Percentiles rank a stretch among this genome's conserved stretches.
Conservation (phyloP, 2,888 invertebrate genomes). For the Dasysyrphus albostriatus region DNA sequence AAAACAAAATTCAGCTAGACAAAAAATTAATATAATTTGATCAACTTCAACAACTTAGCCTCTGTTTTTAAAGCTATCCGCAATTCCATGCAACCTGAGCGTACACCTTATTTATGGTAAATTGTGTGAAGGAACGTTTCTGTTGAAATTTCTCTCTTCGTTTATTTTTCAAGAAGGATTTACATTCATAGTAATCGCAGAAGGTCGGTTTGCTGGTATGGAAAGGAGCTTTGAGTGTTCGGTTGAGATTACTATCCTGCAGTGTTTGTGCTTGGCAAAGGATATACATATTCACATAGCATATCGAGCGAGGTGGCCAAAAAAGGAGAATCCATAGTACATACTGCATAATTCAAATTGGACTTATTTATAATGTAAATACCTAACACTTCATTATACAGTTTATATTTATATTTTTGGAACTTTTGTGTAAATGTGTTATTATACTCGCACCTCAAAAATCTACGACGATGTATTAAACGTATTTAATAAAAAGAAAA, state of each 20-base stretch:
- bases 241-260: conserved; percentile 38
- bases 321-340: neutral
- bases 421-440: neutral
- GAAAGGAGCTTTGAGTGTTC: conserved; percentile 16
- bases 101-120: neutral
- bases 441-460: neutral
- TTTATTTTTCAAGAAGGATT: conserved; percentile 30
- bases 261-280: neutral
- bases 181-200: conserved; percentile 9
- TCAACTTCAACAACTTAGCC: no score
- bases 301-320: neutral
- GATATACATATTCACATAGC: neutral
- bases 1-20: no score
- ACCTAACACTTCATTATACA: conserved; percentile 13
- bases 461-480: conserved; percentile 23
- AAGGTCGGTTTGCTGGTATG: neutral
- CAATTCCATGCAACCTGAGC: neutral
- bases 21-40: no score
- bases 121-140: neutral
- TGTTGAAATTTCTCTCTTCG: neutral
- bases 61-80: no score
- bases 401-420: neutral
- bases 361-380: conserved; percentile 36
- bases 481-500: neutral
- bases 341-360: conserved; percentile 34